Evolutionary conservation across 2,888 invertebrate species (phyloP).

Genomic region (Cheilosia soror): DNA sequence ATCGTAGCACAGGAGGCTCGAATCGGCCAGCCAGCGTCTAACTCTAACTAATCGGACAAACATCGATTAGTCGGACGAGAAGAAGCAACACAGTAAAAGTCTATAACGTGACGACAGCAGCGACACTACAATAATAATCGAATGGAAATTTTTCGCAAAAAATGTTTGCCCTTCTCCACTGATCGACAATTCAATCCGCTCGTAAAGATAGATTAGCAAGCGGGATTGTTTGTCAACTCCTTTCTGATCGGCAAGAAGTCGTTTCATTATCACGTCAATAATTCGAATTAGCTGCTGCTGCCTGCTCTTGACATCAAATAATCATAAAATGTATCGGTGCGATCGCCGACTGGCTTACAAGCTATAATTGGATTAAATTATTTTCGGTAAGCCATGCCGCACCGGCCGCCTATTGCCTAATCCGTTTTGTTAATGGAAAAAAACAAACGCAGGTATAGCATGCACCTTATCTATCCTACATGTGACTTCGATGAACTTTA

Average conservation of each 20-base stretch:
- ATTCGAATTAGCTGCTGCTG: constrained; percentile 46
- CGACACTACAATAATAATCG: constrained; percentile 35
- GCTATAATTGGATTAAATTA: constrained; percentile 3
- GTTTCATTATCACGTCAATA: constrained; percentile 60
- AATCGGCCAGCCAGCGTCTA: constrained; percentile 23
- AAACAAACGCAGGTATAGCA: constrained; percentile 40
- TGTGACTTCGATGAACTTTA: constrained; percentile 64
- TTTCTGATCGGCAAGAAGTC: constrained; percentile 35
- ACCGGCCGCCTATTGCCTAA: neutral
- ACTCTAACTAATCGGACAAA: constrained; percentile 66
- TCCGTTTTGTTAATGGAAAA: constrained; percentile 14
- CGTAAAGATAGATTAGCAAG: constrained; percentile 55
- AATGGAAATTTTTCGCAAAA: constrained; percentile 73
- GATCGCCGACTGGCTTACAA: neutral
- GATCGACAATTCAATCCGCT: neutral
- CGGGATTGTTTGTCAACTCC: constrained; percentile 30
- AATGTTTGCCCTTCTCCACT: constrained; percentile 24
- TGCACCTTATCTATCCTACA: constrained; percentile 57
- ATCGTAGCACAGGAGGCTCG: constrained; percentile 59
- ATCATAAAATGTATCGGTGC: constrained; percentile 11
- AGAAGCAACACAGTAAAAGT: constrained; percentile 30
- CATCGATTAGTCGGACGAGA: constrained; percentile 64
- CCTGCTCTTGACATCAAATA: constrained; percentile 59
- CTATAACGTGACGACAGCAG: constrained; percentile 46
- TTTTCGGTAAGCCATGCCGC: neutral